These are phyloP conservation scores for Cyprinodon variegatus DNA, from an alignment of 2,113 vertebrate genomes.

Conservation along the genomic window DNA sequence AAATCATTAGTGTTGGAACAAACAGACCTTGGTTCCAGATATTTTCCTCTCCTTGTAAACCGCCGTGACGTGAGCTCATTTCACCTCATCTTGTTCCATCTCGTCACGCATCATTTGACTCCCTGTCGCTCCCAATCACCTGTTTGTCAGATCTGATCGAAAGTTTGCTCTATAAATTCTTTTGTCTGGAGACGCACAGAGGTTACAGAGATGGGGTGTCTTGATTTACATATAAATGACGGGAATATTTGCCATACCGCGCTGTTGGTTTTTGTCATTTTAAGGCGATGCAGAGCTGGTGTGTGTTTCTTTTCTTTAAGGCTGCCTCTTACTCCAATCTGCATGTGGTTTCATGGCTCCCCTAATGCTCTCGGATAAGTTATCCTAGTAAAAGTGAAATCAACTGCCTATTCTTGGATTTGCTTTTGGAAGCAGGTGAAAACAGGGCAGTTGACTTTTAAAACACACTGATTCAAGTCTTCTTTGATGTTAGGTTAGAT, in stretches of 20 bases:
- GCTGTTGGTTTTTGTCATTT: constrained; percentile 35
- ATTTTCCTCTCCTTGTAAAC: constrained; percentile 16
- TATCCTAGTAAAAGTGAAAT: constrained; percentile 49
- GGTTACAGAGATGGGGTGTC: constrained; percentile 3
- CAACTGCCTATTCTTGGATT: constrained; percentile 36
- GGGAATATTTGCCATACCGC: constrained; percentile 9
- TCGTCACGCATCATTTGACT: constrained; percentile 30
- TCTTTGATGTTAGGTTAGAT: constrained; percentile 14
- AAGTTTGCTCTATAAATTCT: constrained; percentile 32
- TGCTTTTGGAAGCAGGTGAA: constrained; percentile 12
- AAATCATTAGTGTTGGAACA: constrained; percentile 49
- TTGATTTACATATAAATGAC: constrained; percentile 71
- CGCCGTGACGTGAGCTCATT: constrained; percentile 24
- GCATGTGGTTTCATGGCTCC: constrained; percentile 29
- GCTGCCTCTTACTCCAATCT: constrained; percentile 14
- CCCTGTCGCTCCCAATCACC: constrained; percentile 36
- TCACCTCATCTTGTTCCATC: constrained; percentile 18
- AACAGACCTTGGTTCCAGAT: constrained; percentile 39
- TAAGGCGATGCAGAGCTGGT: constrained; percentile 10
- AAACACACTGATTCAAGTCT: constrained; percentile 8
- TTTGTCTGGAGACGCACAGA: constrained; percentile 21
- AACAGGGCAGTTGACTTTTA: background rate
- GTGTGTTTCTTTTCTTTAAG: constrained; percentile 7
- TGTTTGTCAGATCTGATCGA: constrained; percentile 44
- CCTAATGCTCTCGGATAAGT: constrained; percentile 23